These are phyloP conservation scores for Drosophila lutescens DNA, from an alignment of 2,888 invertebrate species.

Conservation along the genomic window DNA sequence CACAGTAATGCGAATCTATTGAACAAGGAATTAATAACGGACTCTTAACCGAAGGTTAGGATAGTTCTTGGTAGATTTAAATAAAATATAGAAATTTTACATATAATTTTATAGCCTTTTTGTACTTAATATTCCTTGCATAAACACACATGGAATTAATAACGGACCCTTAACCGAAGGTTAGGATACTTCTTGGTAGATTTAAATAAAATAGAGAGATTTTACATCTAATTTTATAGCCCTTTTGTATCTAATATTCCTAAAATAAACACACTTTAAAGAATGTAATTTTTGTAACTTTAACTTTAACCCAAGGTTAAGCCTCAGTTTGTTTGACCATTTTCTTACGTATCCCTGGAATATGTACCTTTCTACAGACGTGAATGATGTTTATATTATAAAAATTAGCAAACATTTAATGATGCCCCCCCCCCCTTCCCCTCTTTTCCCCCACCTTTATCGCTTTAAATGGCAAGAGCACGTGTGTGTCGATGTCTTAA, in stretches of 20 bases:
- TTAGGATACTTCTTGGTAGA: not conserved
- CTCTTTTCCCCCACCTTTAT: not conserved
- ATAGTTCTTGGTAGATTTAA: no score
- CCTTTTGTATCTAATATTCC: no score
- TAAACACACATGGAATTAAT: no score
- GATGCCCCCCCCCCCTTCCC: not conserved
- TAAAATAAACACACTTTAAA: no score
- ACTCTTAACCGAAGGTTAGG: no score
- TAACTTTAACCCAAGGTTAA: not conserved
- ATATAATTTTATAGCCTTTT: no score
- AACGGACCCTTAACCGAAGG: no score
- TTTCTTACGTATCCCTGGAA: not conserved
- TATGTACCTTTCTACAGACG: not conserved
- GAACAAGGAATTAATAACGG: no score
- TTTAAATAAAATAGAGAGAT: not conserved
- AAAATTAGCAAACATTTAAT: slow-evolving; percentile 30
- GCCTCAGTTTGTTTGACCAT: not conserved
- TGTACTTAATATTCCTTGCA: no score
- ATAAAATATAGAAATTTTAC: no score
- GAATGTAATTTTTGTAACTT: not conserved
- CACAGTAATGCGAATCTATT: no score
- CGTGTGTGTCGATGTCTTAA: slow-evolving; percentile 30
- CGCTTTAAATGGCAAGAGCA: slow-evolving; percentile 24
- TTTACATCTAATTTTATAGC: not conserved
- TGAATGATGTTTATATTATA: not conserved